Base-by-base conservation (phyloP, 2,888 invertebrate genomes). In the Lasioglossum morio region DNA sequence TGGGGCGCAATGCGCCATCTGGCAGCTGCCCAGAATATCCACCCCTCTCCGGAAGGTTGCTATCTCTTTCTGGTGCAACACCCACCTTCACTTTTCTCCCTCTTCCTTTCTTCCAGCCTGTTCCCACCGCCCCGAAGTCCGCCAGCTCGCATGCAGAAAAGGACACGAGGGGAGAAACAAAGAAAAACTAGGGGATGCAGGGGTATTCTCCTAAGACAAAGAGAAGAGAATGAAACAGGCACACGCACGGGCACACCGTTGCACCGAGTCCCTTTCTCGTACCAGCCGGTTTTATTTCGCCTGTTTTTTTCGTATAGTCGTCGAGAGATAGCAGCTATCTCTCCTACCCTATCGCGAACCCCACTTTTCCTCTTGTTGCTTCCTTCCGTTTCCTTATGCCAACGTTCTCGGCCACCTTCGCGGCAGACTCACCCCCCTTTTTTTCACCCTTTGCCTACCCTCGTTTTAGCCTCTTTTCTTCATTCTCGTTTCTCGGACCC, bases 1-100 rank as follows among this genome's bases (percentile, higher is more conserved):
- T 80, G 86, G 85, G 87, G 91, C 92, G 92, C 92, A 92, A 89
- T 92, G 92, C 92, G 92, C 92, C 91, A 93, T 91, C 92, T 93
- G 92, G 92, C 92, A 92, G 86, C 85, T 89, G 83, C 88, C 92
- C 92, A 93, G 90, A 92, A 92, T 89, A 88, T 87, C 88, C 87
- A 85, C 78, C 83, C 82, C 84, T 75, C 75, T 73, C 66, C 40
- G 46, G 23, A n/a, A 4, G 53, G 73, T 78, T 76, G 27, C 76
- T 79, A 53, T 85, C 86, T 77, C 85, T 63, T 57, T 82, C 86
- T 34, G 60, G 27, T 16, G 60, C 27, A 60, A 30, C 80, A 83
- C 77, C 87, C 63, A 60, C 69, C 77, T 81, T 74, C 82, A 37
- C 79, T 78, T 77, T 60, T 78, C 79, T 72, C 80, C 74, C 40